Base-by-base conservation (phyloP, 2,888 invertebrate genomes). In the Drosophila histrio region DNA sequence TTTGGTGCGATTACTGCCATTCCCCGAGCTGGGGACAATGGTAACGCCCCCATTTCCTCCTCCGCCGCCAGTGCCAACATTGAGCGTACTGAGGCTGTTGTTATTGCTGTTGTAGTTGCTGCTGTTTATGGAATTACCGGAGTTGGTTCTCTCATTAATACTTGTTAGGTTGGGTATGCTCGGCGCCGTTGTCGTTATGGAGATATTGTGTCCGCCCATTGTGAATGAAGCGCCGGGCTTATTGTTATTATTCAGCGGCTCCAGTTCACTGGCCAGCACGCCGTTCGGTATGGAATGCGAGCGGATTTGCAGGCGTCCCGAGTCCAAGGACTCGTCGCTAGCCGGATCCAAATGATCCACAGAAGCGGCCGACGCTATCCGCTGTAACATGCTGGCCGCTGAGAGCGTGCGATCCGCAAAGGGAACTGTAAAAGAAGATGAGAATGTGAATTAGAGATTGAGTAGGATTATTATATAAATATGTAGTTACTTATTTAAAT, bases 201-300 rank as follows among this genome's bases (percentile, higher is more conserved):
- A 70, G 46, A 74, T 74, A n/a, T 74, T 79, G 5, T 87, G 77
- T 7, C 89, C 90, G 53, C 90, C 90, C 74, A 90, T 89, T 1
- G 87, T 89, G 68, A 90, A 90, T 43, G 82, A 79, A 5, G 90
- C 81, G 43, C 44, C 22, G 32, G 58, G 36, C 13, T 66, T 47
- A 2, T 70, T 47, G 7, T 81, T 85, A 46, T 81, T 83, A 26
- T 89, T 90, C 9, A 90, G 72, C 61, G 90, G 90, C 77, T 90
- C 88, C 72, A 90, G 53, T 63, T 90, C 91, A 64, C 85, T 78
- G 77, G 90, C 88, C 73, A 91, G 75, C 65, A 88, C 84, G 72
- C 91, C 89, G 86, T 91, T 91, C 57, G 92, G 91, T 82, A 92
- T 92, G 88, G 92, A 92, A 89, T 89, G 89, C 81, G 91, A 91